Evolutionary conservation across 2,888 invertebrate species (phyloP), one percentile per base, ranked within the genome.

Genomic region (Lepeophtheirus nordmannii): DNA sequence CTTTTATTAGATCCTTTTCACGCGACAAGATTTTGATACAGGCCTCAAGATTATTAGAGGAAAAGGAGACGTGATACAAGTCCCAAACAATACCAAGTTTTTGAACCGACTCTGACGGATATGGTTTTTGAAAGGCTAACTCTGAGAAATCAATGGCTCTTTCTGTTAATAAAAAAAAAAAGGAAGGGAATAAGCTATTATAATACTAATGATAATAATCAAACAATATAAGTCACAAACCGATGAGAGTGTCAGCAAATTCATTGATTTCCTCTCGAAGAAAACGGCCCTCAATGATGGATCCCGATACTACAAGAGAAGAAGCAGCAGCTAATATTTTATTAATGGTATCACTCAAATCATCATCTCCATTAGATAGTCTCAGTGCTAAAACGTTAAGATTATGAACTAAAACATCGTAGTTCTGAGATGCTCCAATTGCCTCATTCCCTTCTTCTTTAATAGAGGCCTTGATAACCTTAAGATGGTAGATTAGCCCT

Each of bases 301-400:
- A 46, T n/a, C n/a, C n/a, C n/a, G 53, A 46, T 46, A n/a, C 53
- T n/a, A 46, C 53, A 8, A 46, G 53, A 17, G 53, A 46, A 46
- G 53, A 46, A 8, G 53, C 53, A 46, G 8, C 2, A 3, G 2
- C 5, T n/a, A 14, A 5, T 46, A 46, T 46, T 46, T 46, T 46
- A 1, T 46, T 8, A n/a, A n/a, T 14, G 2, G 53, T 46, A 17
- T 46, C 53, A n/a, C n/a, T n/a, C 53, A 46, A 46, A 17, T 46
- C 53, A 2, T 46, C 53, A 46, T 46, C 53, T 17, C 53, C 53
- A 17, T 46, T 46, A 46, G 53, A 46, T 14, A 46, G 53, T 46
- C 53, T 14, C 14, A 46, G 8, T 8, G 53, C 53, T 17, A 46
- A 46, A 30, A n/a, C 53, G 8, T 46, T 46, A 17, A 46, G 53